These are phyloP conservation scores for Falco punctatus DNA, from an alignment of 2,113 vertebrate species.

Conservation along the genomic window DNA sequence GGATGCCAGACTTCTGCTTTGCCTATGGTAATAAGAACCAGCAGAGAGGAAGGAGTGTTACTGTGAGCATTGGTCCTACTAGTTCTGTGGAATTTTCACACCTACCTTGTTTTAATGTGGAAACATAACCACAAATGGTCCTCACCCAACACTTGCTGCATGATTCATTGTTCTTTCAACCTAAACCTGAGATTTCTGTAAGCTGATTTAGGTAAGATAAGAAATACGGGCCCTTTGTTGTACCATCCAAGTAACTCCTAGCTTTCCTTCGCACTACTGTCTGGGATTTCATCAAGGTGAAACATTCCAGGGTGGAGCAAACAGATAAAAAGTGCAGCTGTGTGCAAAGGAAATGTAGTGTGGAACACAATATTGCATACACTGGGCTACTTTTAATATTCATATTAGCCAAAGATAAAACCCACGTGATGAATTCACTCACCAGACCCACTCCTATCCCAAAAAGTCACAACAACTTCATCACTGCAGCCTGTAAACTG, in stretches of 20 bases:
- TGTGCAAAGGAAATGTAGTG: neutral
- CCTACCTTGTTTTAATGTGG: slow-evolving; percentile 55
- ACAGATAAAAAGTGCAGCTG: neutral
- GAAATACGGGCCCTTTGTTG: neutral
- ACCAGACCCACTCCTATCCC: neutral
- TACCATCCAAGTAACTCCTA: neutral
- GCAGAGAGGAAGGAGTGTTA: slow-evolving; percentile 5
- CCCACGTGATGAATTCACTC: neutral
- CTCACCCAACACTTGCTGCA: neutral
- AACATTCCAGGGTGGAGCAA: neutral
- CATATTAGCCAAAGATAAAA: neutral
- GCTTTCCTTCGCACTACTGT: neutral
- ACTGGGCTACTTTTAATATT: neutral
- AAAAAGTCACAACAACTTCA: neutral
- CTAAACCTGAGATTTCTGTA: neutral
- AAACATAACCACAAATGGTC: slow-evolving; percentile 40
- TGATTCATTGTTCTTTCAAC: slow-evolving; percentile 19
- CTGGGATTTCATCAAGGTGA: neutral
- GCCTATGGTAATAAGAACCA: slow-evolving; percentile 24
- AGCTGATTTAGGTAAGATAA: neutral
- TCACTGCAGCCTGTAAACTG: neutral
- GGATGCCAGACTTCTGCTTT: slow-evolving; percentile 45
- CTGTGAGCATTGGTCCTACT: neutral
- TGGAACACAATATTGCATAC: neutral
- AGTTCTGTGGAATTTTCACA: slow-evolving; percentile 57